Evolutionary conservation across 1,140 invertebrate species (phyloP).

Genomic region (Paraescarpia echinospica): DNA sequence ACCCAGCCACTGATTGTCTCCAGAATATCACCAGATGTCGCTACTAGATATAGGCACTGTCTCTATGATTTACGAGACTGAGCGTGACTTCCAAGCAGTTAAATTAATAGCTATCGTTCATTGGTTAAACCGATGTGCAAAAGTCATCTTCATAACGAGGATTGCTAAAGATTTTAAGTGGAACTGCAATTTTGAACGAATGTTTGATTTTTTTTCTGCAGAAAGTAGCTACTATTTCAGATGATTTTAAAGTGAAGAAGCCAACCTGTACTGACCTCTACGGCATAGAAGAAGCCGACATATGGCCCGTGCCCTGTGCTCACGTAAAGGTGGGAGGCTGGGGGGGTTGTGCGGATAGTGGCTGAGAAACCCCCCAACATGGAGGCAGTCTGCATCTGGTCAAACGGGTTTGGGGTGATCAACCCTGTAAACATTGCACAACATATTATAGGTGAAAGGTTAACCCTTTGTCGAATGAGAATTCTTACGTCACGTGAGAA

Average conservation of each 20-base stretch:
- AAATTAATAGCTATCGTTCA: too few species aligned
- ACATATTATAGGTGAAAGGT: conserved; percentile 2
- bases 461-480: background rate
- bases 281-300: conserved; percentile 83
- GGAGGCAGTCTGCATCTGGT: conserved; percentile 81
- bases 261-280: conserved; percentile 63
- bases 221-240: too few species aligned
- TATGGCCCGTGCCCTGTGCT: conserved; percentile 81
- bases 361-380: conserved; percentile 76
- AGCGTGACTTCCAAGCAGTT: too few species aligned
- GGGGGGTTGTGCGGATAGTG: conserved; percentile 71
- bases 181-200: background rate
- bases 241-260: too few species aligned
- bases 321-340: conserved; percentile 76
- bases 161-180: background rate
- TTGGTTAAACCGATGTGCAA: too few species aligned
- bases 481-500: background rate
- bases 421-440: conserved; percentile 46
- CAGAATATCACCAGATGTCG: too few species aligned
- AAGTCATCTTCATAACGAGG: background rate
- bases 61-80: too few species aligned
- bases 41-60: too few species aligned
- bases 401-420: conserved; percentile 77
- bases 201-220: background rate
- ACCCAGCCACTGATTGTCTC: too few species aligned